Evolutionary conservation across 2,888 invertebrate genomes (phyloP), one percentile per base, ranked within the genome.

Genomic region (Plebejus melissa): DNA sequence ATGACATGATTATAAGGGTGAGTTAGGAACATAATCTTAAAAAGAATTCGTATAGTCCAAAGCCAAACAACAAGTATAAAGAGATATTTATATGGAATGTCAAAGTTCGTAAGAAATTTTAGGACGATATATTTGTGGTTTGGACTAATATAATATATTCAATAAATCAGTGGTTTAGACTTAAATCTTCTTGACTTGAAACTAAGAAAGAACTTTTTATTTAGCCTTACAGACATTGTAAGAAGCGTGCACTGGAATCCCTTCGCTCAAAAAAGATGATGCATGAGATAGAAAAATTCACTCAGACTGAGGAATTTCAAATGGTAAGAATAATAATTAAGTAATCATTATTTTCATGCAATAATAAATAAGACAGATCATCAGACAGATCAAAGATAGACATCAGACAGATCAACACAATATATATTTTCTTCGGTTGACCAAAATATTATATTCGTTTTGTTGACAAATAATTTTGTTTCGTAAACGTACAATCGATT

Each of bases 221-320:
- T 80, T 74, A 84, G 84, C 81, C 83, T 9, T 83, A 86, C 78
- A 84, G 86, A 79, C 85, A 86, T 74, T 94, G 94, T 78, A 80
- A 85, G 0, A 80, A 79, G 7, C 91, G 91, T 88, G 79, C 83
- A 4, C 75, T 80, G 1, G 81, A 83, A 65, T 16, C 65, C 1
- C 65, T 65, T 65, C 65, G 32, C 16, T 65, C 65, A 13, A 32
- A 65, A 5, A 32, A 32, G 32, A 65, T 65, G 65, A 13, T 65
- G 65, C 65, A 16, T 13, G 65, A 65, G 16, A 13, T 65, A 65
- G 65, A 65, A 65, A 65, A 65, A 32, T 65, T 32, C 65, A 65
- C 32, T 9, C 32, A 36, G 65, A 1, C 65, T 13, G 65, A 65
- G 5, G 65, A 65, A 16, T 65, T 65, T 6, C 65, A 65, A 16